Conservation (phyloP, 1,140 invertebrate genomes). For the Orchestia grillus region DNA sequence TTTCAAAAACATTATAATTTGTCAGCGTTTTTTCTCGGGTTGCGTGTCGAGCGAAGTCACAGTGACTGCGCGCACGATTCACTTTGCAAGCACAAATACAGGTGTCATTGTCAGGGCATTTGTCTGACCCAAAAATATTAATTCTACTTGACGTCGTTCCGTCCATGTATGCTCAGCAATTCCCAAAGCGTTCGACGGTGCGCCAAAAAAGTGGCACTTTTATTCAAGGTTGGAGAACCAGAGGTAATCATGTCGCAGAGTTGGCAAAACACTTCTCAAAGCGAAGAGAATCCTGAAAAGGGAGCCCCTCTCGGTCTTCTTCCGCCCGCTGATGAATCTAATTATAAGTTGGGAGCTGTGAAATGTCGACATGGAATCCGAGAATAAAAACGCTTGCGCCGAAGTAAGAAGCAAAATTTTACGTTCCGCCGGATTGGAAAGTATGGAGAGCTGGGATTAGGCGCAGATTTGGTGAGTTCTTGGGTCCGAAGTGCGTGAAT, state of each 20-base stretch:
- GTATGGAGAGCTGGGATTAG: neutral
- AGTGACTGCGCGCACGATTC: neutral
- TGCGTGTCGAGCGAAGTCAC: too few species aligned
- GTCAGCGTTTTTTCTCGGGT: too few species aligned
- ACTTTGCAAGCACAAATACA: neutral
- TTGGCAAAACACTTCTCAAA: constrained; percentile 37
- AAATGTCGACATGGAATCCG: constrained; percentile 46
- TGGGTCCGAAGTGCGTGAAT: neutral
- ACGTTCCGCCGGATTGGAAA: constrained; percentile 26
- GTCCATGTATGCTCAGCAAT: neutral
- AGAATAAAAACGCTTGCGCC: neutral
- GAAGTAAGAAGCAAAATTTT: constrained; percentile 21
- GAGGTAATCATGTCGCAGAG: constrained; percentile 9
- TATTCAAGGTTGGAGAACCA: neutral
- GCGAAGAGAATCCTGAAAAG: constrained; percentile 7
- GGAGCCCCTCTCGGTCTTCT: neutral
- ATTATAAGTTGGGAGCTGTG: constrained; percentile 49
- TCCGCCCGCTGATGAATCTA: constrained; percentile 45
- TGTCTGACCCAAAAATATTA: neutral
- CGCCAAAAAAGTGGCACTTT: neutral
- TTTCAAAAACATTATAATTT: too few species aligned
- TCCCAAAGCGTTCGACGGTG: neutral
- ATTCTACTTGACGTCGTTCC: neutral
- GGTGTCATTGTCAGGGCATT: neutral
- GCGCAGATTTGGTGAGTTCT: neutral